Evolutionary conservation across 1,140 invertebrate species (phyloP), one percentile per base, ranked within the genome.

Genomic region (Fopius arisanus): DNA sequence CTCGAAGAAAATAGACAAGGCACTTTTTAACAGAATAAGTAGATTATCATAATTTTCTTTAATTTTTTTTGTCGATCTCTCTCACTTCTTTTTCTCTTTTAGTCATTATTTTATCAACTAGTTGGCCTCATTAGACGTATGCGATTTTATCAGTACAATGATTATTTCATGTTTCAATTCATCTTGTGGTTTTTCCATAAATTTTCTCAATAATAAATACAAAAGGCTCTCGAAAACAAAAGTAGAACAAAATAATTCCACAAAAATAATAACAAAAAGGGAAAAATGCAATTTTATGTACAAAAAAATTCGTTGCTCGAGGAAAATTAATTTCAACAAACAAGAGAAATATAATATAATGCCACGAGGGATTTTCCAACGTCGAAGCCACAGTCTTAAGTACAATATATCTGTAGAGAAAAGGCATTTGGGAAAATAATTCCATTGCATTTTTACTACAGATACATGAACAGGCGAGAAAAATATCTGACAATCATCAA

Each of bases 1-100:
- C 54, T 80, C 72, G 83, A 86, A 87, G 84, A 85, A 87, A 86
- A 85, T 87, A 85, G 84, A 87, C 85, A 85, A 86, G 85, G 85
- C 85, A 87, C 85, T 87, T 87, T 48, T 82, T 62, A 86, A 87
- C 84, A 83, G 80, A 87, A 86, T 83, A 86, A 76, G 62, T 73
- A 31, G 43, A 23, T 41, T 72, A 41, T 70, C 73, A 31, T 65
- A n/a, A n/a, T 70, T 48, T 67, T 75, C 23, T 26, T 62, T 41
- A 41, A 19, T 68, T 72, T 10, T 23, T 72, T 59, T 65, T 74
- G 23, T 41, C 41, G 23, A 43, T 67, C 21, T 67, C 41, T 14
- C 9, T 67, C 19, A 41, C 23, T 67, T 26, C 21, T 67, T 40
- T 48, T 74, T n/a, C 10, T 41, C 40, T 37, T 69, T 75, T 67